A percentile compares a stretch with the other conserved stretches of the same genome.
Conservation (phyloP, 1,140 invertebrate species). For the Orius laevigatus region DNA sequence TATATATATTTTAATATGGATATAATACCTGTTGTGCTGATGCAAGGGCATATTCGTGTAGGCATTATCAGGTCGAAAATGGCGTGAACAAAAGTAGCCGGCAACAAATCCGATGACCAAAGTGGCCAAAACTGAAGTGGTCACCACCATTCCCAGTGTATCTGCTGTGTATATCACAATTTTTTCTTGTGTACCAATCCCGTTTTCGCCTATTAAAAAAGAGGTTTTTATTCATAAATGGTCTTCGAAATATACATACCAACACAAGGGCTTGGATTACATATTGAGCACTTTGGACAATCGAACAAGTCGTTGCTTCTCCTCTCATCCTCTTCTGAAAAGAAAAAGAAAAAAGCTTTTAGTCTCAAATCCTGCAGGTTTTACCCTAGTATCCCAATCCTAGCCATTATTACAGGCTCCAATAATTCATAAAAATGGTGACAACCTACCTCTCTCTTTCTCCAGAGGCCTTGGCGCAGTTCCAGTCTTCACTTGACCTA, state of each 20-base stretch:
- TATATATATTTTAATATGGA: no score
- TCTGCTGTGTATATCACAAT: slow-evolving; percentile 62
- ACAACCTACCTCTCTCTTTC: neutral
- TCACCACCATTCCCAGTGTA: slow-evolving; percentile 59
- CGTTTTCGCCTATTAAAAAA: slow-evolving; percentile 5
- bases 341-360: slow-evolving; percentile 1
- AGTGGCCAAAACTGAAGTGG: slow-evolving; percentile 58
- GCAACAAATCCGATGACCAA: slow-evolving; percentile 65
- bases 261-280: slow-evolving; percentile 16
- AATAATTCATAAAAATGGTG: slow-evolving; percentile 2
- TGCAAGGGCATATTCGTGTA: slow-evolving; percentile 54
- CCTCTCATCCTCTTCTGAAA: no score
- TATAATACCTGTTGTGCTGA: slow-evolving; percentile 41
- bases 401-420: no score
- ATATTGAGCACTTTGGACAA: slow-evolving; percentile 18
- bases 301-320: no score
- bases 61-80: slow-evolving; percentile 47
- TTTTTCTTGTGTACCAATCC: slow-evolving; percentile 24
- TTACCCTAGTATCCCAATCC: no score
- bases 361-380: no score
- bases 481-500: slow-evolving; percentile 4
- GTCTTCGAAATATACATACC: slow-evolving; percentile 13
- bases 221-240: neutral
- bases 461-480: neutral
- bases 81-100: slow-evolving; percentile 63